Conservation (phyloP, 2,113 vertebrate species). For the Callithrix jacchus region DNA sequence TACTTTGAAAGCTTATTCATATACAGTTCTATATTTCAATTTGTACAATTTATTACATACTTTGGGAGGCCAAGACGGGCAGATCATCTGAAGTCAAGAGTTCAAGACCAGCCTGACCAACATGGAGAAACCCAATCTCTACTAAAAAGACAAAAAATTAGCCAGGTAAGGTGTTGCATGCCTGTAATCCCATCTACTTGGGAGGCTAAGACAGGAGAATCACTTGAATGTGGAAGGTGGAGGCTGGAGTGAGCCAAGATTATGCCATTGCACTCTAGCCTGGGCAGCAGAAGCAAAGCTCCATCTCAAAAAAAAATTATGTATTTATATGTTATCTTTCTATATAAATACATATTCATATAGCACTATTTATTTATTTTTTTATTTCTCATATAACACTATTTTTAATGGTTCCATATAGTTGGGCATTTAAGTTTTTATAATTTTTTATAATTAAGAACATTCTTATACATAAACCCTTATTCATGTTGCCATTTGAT, state of each 20-base stretch:
- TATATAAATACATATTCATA: neutral
- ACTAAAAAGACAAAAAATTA: too few relatives aligned
- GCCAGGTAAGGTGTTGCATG: too few relatives aligned
- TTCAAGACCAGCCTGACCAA: too few relatives aligned
- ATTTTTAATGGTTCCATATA: neutral
- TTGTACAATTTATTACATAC: neutral
- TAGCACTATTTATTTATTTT: neutral
- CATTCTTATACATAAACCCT: neutral
- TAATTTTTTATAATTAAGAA: constrained; percentile 3
- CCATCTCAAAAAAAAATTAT: neutral
- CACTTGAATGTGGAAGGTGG: too few relatives aligned
- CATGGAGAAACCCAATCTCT: too few relatives aligned
- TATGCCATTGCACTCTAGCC: too few relatives aligned
- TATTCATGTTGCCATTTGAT: constrained; percentile 17
- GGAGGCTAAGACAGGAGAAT: too few relatives aligned
- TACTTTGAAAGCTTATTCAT: neutral
- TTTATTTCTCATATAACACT: neutral
- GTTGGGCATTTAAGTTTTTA: neutral
- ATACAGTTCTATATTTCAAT: neutral
- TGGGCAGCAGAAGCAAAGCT: too few relatives aligned
- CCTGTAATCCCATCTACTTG: too few relatives aligned
- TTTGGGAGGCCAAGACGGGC: neutral
- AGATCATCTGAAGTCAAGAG: too few relatives aligned
- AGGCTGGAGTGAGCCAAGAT: too few relatives aligned
- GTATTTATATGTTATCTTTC: neutral